phyloP scores from a whole-genome alignment of 1,140 invertebrate species.

The Pachyrhynchus sulphureomaculatus region DNA sequence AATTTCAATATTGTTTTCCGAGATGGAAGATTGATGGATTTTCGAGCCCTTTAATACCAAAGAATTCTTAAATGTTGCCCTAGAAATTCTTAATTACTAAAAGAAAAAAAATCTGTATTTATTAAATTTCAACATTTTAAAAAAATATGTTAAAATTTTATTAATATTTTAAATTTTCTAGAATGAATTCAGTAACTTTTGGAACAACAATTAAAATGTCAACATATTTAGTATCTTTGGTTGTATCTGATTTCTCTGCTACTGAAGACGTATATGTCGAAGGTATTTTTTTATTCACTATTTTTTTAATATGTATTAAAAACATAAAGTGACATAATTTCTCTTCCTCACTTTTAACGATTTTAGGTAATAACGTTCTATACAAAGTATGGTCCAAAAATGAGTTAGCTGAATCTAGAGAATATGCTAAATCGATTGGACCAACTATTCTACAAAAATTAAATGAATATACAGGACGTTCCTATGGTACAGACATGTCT shows the following conservation, averaged over 20 bases:
- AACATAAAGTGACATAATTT: background rate
- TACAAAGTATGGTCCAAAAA: constrained; percentile 62
- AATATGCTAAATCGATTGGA: constrained; percentile 63
- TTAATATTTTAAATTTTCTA: no score
- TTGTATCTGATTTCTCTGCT: constrained; percentile 14
- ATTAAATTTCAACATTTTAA: no score
- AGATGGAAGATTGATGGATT: no score
- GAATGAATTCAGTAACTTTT: background rate
- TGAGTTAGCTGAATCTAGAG: constrained; percentile 61
- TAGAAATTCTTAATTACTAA: no score
- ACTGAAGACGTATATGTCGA: background rate
- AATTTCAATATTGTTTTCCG: no score
- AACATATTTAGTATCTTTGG: constrained; percentile 10
- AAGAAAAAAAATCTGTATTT: no score
- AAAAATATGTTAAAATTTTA: no score
- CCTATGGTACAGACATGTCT: background rate
- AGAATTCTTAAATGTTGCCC: no score
- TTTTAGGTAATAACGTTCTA: constrained; percentile 33
- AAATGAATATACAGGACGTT: background rate
- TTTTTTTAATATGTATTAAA: no score
- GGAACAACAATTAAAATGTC: constrained; percentile 7
- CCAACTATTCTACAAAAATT: constrained; percentile 44
- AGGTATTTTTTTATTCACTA: no score
- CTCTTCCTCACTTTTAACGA: background rate
- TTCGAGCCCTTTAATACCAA: no score